phyloP scores from a whole-genome alignment of 2,888 invertebrate species.

The Euclidia mi region DNA sequence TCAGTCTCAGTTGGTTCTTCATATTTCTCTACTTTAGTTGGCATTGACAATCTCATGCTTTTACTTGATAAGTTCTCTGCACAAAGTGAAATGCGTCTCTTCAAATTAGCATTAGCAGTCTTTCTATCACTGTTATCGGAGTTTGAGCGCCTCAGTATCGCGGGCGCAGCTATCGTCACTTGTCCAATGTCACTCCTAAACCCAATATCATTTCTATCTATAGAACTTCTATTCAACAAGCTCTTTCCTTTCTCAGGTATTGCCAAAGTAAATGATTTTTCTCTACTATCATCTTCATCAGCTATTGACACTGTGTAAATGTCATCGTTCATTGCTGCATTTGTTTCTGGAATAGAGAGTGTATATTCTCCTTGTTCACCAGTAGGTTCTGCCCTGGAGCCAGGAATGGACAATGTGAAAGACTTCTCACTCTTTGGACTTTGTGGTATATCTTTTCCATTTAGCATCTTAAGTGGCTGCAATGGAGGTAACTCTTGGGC shows the following conservation, averaged over 20 bases:
- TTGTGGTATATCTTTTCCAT: slow-evolving; percentile 78
- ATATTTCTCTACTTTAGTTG: slow-evolving; percentile 59
- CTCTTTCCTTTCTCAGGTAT: slow-evolving; percentile 87
- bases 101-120: slow-evolving; percentile 72
- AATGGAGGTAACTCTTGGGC: slow-evolving; percentile 81
- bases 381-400: slow-evolving; percentile 86
- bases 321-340: slow-evolving; percentile 87
- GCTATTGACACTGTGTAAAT: slow-evolving; percentile 88
- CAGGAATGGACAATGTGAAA: slow-evolving; percentile 81
- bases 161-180: slow-evolving; percentile 81
- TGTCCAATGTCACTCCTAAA: slow-evolving; percentile 70
- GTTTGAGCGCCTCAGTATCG: slow-evolving; percentile 84
- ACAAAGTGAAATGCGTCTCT: slow-evolving; percentile 84
- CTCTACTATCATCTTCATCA: slow-evolving; percentile 81
- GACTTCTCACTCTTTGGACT: slow-evolving; percentile 76
- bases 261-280: slow-evolving; percentile 82
- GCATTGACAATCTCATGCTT: slow-evolving; percentile 60
- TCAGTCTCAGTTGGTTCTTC: slow-evolving; percentile 63
- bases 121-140: slow-evolving; percentile 86
- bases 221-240: slow-evolving; percentile 77
- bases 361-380: slow-evolving; percentile 87
- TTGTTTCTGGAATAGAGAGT: slow-evolving; percentile 87
- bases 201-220: slow-evolving; percentile 76
- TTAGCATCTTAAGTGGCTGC: slow-evolving; percentile 79
- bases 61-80: slow-evolving; percentile 77